Evolutionary conservation across 2,113 vertebrate species (phyloP).

Genomic region (Aix galericulata): DNA sequence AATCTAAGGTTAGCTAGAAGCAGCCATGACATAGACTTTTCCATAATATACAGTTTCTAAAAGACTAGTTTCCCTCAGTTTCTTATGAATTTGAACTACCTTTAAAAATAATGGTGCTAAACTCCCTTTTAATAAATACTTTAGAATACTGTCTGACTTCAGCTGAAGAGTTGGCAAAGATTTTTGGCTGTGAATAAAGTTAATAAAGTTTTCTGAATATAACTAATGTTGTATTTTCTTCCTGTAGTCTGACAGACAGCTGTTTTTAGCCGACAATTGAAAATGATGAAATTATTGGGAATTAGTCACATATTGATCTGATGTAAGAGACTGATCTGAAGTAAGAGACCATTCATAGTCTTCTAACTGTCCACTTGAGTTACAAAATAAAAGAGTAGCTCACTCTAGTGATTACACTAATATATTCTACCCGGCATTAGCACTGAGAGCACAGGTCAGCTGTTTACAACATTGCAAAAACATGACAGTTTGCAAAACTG

Average conservation of each 20-base stretch:
- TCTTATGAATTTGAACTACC: not conserved
- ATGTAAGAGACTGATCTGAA: not conserved
- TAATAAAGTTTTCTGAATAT: not conserved
- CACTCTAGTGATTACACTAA: not conserved
- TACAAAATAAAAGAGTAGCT: not conserved
- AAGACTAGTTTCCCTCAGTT: not conserved
- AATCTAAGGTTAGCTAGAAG: not conserved
- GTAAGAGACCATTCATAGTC: not conserved
- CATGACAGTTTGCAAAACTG: not conserved
- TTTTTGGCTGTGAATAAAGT: not conserved
- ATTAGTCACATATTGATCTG: not conserved
- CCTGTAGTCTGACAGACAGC: not conserved
- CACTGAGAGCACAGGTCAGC: not conserved
- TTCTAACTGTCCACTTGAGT: not conserved
- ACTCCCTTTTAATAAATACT: not conserved
- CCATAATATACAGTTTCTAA: not conserved
- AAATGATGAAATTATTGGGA: not conserved
- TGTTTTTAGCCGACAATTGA: not conserved
- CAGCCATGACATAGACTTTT: not conserved
- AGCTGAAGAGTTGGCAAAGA: not conserved
- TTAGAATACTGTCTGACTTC: not conserved
- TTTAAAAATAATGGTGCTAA: not conserved
- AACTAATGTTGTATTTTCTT: not conserved
- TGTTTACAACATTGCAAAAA: not conserved
- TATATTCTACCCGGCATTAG: not conserved